Base-by-base conservation (phyloP, 2,888 invertebrate species). In the Digitonthophagus gazella region DNA sequence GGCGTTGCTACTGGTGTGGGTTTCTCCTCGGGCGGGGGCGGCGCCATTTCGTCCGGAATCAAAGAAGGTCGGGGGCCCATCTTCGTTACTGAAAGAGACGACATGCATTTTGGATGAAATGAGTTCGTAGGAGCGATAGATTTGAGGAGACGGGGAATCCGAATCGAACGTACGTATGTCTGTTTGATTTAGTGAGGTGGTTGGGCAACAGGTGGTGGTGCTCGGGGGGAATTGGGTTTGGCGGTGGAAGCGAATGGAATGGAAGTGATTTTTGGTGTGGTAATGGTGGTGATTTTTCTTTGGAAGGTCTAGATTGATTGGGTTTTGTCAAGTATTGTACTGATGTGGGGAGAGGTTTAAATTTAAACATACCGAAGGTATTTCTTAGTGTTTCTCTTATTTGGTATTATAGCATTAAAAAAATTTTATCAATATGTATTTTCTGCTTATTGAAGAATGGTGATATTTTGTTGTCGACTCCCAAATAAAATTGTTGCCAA, bases 1-100 rank as follows among this genome's bases (percentile, higher is more conserved):
- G 44, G 85, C 80, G 76, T 83, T 82, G 69, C 84, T 80, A 58
- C 86, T 76, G 57, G 84, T 68, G 69, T 76, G 68, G 71, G 77
- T 71, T 78, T 79, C 58, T 80, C 83, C 83, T 86, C 74, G 15
- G 67, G n/a, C n/a, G n/a, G n/a, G 84, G 68, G 72, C 75, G 71
- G 74, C 79, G 15, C 80, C 71, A 83, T 75, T 85, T 58, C 80
- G 84, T 88, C 76, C 74, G 87, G 87, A 72, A 87, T 80, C 78
- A 87, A 71, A 55, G 86, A 87, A 69, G 88, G 87, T 72, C 91
- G 85, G 64, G 91, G 91, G 64, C 90, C 87, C 84, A 91, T 87
- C 85, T 91, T 91, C 72, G 88, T 90, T 73, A 91, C 91, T 91
- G 83, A 54, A 83, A 82, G 11, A n/a, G n/a, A n/a, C n/a, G n/a